phyloP scores from a whole-genome alignment of 92 coral and sea anemone genomes.

The Scolanthus callimorphus region DNA sequence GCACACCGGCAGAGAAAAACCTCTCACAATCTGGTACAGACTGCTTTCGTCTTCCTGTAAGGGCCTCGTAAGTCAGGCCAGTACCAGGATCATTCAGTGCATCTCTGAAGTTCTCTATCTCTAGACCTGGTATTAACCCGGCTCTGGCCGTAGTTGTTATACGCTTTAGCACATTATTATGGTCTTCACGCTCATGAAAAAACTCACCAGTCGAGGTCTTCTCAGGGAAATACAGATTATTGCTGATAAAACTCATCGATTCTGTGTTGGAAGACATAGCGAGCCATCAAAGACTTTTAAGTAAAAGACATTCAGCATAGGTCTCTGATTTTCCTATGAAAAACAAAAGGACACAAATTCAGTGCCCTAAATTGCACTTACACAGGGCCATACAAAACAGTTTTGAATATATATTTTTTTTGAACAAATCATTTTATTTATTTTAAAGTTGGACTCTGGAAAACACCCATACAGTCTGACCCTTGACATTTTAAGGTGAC shows the following conservation, averaged over 20 bases:
- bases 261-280: too few relatives aligned
- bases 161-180: constrained; percentile 22
- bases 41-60: constrained; percentile 29
- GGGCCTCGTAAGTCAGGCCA: constrained; percentile 35
- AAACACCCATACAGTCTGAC: too few relatives aligned
- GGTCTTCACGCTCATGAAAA: constrained; percentile 23
- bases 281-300: too few relatives aligned
- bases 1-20: constrained; percentile 21
- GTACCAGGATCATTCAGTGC: constrained; percentile 21
- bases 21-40: constrained; percentile 40
- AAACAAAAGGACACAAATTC: too few relatives aligned
- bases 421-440: too few relatives aligned
- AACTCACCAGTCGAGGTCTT: constrained; percentile 3
- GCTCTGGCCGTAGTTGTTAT: constrained; percentile 8
- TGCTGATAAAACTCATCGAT: constrained; percentile 29
- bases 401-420: too few relatives aligned
- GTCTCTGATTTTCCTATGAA: too few relatives aligned
- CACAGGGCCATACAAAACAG: too few relatives aligned
- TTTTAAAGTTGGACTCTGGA: too few relatives aligned
- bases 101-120: constrained; percentile 6
- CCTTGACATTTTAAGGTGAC: too few relatives aligned
- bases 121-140: constrained; percentile 18
- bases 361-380: too few relatives aligned
- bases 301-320: too few relatives aligned
- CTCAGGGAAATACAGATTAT: constrained; percentile 60